A percentile compares a stretch with the other conserved stretches of the same genome.
phyloP scores from a whole-genome alignment of 1,140 invertebrate genomes.

The Dreissena polymorpha region DNA sequence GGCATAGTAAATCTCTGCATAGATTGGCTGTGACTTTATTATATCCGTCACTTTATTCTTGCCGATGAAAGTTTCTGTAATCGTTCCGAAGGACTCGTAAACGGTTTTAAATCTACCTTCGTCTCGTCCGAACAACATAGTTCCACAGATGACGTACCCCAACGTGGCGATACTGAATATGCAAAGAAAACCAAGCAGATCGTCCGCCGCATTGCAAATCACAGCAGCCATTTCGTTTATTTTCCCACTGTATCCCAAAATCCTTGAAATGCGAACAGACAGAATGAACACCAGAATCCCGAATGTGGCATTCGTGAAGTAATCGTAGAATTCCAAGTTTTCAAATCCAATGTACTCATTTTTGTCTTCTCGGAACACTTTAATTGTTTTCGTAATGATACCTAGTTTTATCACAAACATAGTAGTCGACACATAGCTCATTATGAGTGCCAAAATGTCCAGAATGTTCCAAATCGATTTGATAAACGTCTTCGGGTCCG shows the following conservation, averaged over 20 bases:
- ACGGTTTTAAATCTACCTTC: constrained; percentile 64
- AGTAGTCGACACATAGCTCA: constrained; percentile 23
- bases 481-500: constrained; percentile 24
- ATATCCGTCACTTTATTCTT: constrained; percentile 88
- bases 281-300: constrained; percentile 57
- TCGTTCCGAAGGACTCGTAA: constrained; percentile 59
- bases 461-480: constrained; percentile 52
- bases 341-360: constrained; percentile 65
- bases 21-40: constrained; percentile 84
- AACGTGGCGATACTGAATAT: constrained; percentile 72
- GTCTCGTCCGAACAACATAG: constrained; percentile 64
- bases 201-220: constrained; percentile 48
- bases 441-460: constrained; percentile 32
- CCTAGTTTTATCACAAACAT: constrained; percentile 41
- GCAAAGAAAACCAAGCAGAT: constrained; percentile 67
- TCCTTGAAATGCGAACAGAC: constrained; percentile 56
- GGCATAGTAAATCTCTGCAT: constrained; percentile 89
- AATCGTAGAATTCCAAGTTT: constrained; percentile 63
- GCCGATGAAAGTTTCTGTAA: constrained; percentile 83
- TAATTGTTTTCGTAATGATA: constrained; percentile 35
- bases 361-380: constrained; percentile 28
- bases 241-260: constrained; percentile 63
- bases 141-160: constrained; percentile 65
- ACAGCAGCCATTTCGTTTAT: constrained; percentile 59
- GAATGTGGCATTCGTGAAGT: constrained; percentile 47